These are phyloP conservation scores for Mus caroli DNA, from an alignment of 2,797 vertebrate genomes.

Conservation along the genomic window DNA sequence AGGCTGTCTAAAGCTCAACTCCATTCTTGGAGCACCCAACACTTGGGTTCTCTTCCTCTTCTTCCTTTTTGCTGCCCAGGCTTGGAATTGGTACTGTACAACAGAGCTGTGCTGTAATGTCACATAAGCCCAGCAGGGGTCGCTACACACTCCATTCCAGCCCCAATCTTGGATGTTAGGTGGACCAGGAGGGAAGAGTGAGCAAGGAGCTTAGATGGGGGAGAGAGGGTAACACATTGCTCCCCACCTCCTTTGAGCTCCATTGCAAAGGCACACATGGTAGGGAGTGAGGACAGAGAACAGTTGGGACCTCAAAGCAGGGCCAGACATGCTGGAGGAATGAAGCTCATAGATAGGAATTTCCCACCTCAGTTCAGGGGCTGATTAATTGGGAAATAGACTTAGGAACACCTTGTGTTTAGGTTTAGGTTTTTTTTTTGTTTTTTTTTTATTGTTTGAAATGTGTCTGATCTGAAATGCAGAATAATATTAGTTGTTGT, in stretches of 20 bases:
- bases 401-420: constrained; percentile 7
- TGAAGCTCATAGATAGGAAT: not conserved
- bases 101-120: constrained; percentile 22
- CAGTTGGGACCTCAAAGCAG: not conserved
- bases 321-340: not conserved
- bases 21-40: not conserved
- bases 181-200: not conserved
- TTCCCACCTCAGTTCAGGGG: constrained; percentile 29
- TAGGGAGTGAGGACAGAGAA: not conserved
- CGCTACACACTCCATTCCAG: not conserved
- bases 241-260: not conserved
- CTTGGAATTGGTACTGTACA: not conserved
- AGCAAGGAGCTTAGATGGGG: not conserved
- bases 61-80: not conserved
- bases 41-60: not conserved
- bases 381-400: constrained; percentile 12
- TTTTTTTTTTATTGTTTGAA: not conserved
- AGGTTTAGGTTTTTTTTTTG: constrained; percentile 36
- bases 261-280: not conserved
- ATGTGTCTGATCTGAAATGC: constrained; percentile 27
- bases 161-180: not conserved
- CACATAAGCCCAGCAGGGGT: constrained; percentile 38
- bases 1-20: not conserved
- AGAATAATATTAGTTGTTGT: not conserved
- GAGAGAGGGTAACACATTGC: not conserved